Evolutionary conservation across 2,888 invertebrate genomes (phyloP).

Genomic region (Mellilla xanthometata): DNA sequence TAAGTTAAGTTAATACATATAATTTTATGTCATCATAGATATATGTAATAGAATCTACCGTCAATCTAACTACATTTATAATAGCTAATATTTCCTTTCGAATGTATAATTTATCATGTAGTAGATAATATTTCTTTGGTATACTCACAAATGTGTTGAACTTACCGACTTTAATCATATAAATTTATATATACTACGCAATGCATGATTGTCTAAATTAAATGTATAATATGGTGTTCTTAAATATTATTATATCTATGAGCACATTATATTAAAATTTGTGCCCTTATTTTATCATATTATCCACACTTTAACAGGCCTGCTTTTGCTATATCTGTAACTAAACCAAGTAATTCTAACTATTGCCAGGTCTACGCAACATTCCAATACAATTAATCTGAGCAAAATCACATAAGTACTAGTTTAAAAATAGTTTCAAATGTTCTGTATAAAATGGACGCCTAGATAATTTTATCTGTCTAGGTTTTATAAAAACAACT

Average conservation of each 20-base stretch:
- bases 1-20: neutral
- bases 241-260: too few species aligned
- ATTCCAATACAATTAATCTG: neutral
- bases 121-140: constrained; percentile 55
- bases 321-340: neutral
- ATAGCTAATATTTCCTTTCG: constrained; percentile 7
- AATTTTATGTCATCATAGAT: neutral
- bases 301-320: neutral
- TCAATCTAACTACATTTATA: constrained; percentile 1
- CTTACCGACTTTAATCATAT: neutral
- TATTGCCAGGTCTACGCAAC: too few species aligned
- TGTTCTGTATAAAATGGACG: constrained; percentile 41
- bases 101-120: constrained; percentile 27
- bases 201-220: too few species aligned
- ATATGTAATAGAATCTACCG: neutral
- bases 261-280: neutral
- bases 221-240: too few species aligned
- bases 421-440: constrained; percentile 11
- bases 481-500: constrained; percentile 34
- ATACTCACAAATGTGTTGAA: constrained; percentile 40
- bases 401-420: constrained; percentile 5
- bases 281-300: neutral
- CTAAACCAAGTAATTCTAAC: too few species aligned
- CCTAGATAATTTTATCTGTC: constrained; percentile 31
- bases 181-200: too few species aligned